These are phyloP conservation scores for Amblyornis subalaris DNA, from an alignment of 2,113 vertebrate genomes.

Conservation along the genomic window DNA sequence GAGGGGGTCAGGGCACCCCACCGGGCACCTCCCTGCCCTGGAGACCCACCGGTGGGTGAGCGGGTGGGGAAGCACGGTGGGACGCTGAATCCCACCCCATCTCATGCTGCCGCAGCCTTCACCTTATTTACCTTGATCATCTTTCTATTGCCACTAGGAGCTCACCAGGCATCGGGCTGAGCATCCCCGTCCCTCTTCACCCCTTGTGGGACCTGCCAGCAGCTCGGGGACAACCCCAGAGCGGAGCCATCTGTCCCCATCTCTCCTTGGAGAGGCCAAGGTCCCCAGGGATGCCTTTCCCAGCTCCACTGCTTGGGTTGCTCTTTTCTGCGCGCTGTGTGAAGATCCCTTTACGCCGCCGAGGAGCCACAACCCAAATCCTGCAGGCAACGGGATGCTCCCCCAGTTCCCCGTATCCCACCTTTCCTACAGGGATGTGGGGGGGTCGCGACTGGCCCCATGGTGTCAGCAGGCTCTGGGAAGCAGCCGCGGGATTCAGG, in stretches of 20 bases:
- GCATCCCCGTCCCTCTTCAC: not conserved
- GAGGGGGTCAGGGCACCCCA: not conserved
- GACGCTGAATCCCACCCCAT: not conserved
- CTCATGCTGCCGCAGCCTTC: not conserved
- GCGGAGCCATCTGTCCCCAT: not conserved
- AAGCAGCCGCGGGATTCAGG: not conserved
- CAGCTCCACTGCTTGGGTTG: not conserved
- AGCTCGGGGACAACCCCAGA: not conserved
- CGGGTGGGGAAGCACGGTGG: fast-evolving
- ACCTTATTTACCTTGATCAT: not conserved
- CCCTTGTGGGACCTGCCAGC: not conserved
- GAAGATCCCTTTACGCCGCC: not conserved
- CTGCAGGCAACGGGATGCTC: fast-evolving
- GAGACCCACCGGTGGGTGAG: fast-evolving
- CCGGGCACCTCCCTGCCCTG: fast-evolving
- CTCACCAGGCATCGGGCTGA: not conserved
- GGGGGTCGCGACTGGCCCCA: not conserved
- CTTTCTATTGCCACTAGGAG: not conserved
- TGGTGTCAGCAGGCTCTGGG: not conserved
- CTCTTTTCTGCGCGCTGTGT: fast-evolving
- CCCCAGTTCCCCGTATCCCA: not conserved
- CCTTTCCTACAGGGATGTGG: fast-evolving
- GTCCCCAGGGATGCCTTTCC: not conserved
- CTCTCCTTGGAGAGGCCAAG: not conserved
- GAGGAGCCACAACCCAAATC: not conserved